A percentile compares a stretch with the other conserved stretches of the same genome.
Evolutionary conservation across 2,888 invertebrate species (phyloP).

Genomic region (Achlya flavicornis): DNA sequence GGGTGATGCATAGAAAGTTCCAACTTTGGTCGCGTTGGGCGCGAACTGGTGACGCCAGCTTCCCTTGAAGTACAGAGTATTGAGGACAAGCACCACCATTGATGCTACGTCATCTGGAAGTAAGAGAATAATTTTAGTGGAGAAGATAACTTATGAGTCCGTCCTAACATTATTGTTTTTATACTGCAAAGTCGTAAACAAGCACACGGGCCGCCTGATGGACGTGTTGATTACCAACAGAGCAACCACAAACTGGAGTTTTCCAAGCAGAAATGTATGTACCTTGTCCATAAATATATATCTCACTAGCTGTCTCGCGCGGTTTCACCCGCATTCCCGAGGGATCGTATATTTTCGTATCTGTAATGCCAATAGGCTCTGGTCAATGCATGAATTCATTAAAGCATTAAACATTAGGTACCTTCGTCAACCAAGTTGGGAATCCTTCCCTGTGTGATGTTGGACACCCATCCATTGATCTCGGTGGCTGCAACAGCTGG

Average conservation of each 20-base stretch:
- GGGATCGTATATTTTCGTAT: too few relatives aligned
- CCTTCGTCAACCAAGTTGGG: conserved; percentile 86
- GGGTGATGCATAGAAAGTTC: conserved; percentile 84
- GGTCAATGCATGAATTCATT: too few relatives aligned
- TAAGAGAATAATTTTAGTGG: neutral
- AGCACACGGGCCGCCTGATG: too few relatives aligned
- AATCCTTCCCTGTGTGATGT: conserved; percentile 90
- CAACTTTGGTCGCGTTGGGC: conserved; percentile 82
- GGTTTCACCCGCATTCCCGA: too few relatives aligned
- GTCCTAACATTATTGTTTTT: too few relatives aligned
- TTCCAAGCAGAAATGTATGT: neutral
- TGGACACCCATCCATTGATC: conserved; percentile 92
- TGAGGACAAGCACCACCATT: conserved; percentile 87
- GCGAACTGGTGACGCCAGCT: conserved; percentile 89
- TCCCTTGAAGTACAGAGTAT: conserved; percentile 92
- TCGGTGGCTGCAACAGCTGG: conserved; percentile 77
- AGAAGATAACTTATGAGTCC: neutral
- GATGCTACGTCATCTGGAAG: conserved; percentile 83
- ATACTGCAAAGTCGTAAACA: too few relatives aligned
- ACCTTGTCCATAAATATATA: neutral
- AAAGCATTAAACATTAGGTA: too few relatives aligned
- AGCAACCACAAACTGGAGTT: neutral
- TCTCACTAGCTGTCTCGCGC: too few relatives aligned
- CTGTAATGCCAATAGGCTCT: too few relatives aligned
- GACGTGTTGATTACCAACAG: neutral